Base-by-base conservation (phyloP, 2,797 vertebrate species). In the Gouania willdenowi region DNA sequence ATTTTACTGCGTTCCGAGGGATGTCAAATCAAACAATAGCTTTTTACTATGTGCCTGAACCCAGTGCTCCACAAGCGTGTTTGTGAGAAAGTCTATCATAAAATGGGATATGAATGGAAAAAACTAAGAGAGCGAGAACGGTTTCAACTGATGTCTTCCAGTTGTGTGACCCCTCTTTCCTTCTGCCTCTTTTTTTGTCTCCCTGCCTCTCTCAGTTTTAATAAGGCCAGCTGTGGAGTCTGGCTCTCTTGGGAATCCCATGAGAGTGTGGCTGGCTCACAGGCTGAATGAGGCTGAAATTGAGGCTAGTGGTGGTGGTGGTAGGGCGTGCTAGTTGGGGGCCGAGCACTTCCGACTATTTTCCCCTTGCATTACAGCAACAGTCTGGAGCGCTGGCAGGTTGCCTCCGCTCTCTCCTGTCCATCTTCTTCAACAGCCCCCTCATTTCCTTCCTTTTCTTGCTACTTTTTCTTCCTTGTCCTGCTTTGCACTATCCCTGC, bases 211-310 rank as follows among this genome's bases (percentile, higher is more conserved):
- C 77, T 77, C 35, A 8, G 77, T 81, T 20, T 87, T 84, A 86
- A 87, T 85, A 83, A 84, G 80, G 77, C 78, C 86, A 88, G 86
- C 84, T 87, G 84, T 79, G 82, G 76, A 82, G 75, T 77, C 79
- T 79, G 76, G 74, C 69, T 73, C 82, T 82, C 82, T 41, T 49
- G 84, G 82, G 83, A 82, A 74, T 77, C 70, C 24, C 64, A 71
- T 66, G 31, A 53, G 80, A 84, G 84, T 83, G 80, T 84, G 83
- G 81, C 81, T 81, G 73, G 79, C 79, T 76, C 71, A 71, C 48
- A 60, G 66, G 49, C 75, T 73, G 77, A 78, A 71, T 67, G 68
- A 75, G 75, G 41, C 72, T 70, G 76, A 78, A 81, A 84, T 63
- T 68, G 75, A 75, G 75, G 64, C 33, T 35, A 25, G 65, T 61